Percentiles rank a stretch among this genome's conserved stretches.
phyloP scores from a whole-genome alignment of 2,797 vertebrate species.

The Otus scops region DNA sequence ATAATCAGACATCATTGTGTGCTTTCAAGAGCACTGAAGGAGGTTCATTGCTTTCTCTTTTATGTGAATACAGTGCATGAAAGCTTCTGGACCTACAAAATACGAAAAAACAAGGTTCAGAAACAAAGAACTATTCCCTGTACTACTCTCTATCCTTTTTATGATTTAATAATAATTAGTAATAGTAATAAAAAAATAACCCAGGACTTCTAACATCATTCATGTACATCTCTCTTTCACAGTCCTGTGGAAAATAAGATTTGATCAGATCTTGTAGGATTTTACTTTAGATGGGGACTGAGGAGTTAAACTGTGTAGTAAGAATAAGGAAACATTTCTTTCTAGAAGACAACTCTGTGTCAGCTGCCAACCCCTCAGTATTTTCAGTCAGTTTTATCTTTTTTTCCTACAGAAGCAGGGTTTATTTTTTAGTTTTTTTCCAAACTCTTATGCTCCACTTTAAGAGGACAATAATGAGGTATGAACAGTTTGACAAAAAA shows the following conservation, averaged over 20 bases:
- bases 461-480: background rate
- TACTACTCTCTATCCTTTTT: background rate
- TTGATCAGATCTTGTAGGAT: background rate
- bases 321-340: background rate
- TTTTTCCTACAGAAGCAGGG: background rate
- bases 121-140: background rate
- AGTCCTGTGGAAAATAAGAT: background rate
- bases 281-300: background rate
- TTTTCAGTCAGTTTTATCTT: background rate
- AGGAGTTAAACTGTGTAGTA: background rate
- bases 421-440: background rate
- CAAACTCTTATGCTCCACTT: background rate
- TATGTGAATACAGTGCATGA: background rate
- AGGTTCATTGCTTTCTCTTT: background rate
- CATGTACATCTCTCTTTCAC: background rate
- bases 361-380: background rate
- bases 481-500: background rate
- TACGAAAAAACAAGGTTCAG: background rate
- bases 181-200: background rate
- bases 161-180: background rate
- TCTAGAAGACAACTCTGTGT: background rate
- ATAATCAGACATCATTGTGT: background rate
- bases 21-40: background rate
- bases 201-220: background rate
- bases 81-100: background rate